Evolutionary conservation across 2,888 invertebrate species (phyloP), one percentile per base, ranked within the genome.

Genomic region (Drosophila kanekoi): DNA sequence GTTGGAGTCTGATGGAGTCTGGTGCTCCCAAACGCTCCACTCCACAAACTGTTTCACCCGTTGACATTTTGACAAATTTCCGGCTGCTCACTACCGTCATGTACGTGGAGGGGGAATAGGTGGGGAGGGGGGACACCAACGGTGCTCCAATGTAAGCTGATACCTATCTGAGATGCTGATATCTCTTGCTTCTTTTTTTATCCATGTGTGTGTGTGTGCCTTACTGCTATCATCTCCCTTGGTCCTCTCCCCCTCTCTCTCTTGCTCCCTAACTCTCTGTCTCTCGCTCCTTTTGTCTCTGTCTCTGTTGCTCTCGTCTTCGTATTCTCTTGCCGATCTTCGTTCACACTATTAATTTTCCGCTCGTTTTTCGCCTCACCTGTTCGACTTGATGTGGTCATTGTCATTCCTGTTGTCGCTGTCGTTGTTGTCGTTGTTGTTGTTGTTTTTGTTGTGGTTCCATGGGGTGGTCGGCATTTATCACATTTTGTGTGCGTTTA

Each of bases 1-100:
- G 28, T 28, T 28, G 43, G 32, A 35, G 61, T 23, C 38, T 40
- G 28, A 28, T 28, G 61, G n/a, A 33, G 47, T 52, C 47, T 33
- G 23, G 13, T 10, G 41, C 33, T 45, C 72, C 64, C 51, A 62
- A 62, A 57, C 63, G 65, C 37, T 40, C 40, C 43, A 48, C 67
- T 64, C 61, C 48, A 76, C 79, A 81, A 79, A 76, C 77, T 82
- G 82, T 82, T 89, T 83, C 81, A 89, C 87, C 87, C 90, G 90
- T 89, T 91, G 90, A 91, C 91, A 90, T 89, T 87, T 90, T 91
- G 90, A 91, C 90, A 91, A 91, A 91, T 91, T 90, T 79, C 79
- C 89, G 79, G 81, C 64, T 85, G 77, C 79, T 77, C 51, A 89
- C 90, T 85, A 83, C 89, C 77, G 67, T 78, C 83, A 72, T 77